Base-by-base conservation (phyloP, 2,888 invertebrate genomes). In the Hypena proboscidalis region DNA sequence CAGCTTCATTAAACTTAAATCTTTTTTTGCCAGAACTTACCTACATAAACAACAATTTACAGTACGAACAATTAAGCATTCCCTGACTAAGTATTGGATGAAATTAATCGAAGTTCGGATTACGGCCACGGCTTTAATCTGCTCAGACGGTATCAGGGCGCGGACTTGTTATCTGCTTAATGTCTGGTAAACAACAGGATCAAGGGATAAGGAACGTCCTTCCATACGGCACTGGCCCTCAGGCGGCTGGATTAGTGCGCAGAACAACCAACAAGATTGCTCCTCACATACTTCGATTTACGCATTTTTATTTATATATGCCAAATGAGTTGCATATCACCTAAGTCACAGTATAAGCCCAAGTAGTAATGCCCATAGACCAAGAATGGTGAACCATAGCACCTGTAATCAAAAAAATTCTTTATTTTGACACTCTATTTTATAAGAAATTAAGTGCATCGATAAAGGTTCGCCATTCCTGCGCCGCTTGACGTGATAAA, bases 141-240 rank as follows among this genome's bases (percentile, higher is more conserved):
- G 83, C 78, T 78, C 78, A 82, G 83, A 81, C 80, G 82, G 83
- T 88, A 89, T 90, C 88, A 77, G 85, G 81, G 86, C 88, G 88
- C 80, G 85, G 90, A 90, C 85, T 90, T 87, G 90, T 89, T 91
- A 91, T 91, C 91, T 91, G 91, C 85, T 91, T 90, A 91, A 91
- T 91, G 91, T 91, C 90, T 91, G 91, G 91, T 91, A 90, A 91
- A 91, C 91, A 91, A 90, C 89, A 78, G 91, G 90, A 90, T 91
- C 89, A 90, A 90, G 86, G 90, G 90, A 90, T 90, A 89, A 89
- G 88, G 84, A 83, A 78, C 83, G 85, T 89, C 90, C 89, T 89
- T 86, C 83, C 83, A 85, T 85, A 83, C 80, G 74, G 77, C 60
- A 67, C 83, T 87, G 85, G 87, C 88, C 90, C 89, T 86, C 80